Evolutionary conservation across 2,113 vertebrate genomes (phyloP), one percentile per base, ranked within the genome.

Genomic region (Muntiacus reevesi): DNA sequence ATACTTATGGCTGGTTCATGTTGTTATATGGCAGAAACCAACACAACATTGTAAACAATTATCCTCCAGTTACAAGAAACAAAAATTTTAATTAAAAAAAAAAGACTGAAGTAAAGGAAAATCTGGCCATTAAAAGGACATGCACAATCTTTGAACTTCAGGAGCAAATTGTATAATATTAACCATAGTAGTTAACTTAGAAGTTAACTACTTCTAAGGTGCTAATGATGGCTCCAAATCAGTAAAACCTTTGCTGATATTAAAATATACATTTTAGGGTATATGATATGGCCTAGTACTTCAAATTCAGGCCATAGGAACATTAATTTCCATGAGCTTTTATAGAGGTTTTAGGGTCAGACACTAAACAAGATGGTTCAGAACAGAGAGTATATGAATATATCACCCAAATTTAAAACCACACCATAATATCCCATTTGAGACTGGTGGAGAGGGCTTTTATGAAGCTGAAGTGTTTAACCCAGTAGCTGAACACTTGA

Each of bases 301-400:
- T 97, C 76, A 91, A 95, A 92, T n/a, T 59, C 54, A 76, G 88
- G 33, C 50, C 64, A 90, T 28, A 4, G 94, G 57, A 87, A 87
- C n/a, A 52, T 93, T 95, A 91, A 97, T 85, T 96, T 85, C n/a
- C 52, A 25, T 84, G 9, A n/a, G 1, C 76, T 93, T 64, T 85
- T 76, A 81, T 59, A 85, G 45, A 94, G 10, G 23, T 64, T 57
- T 5, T 74, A 40, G 36, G 36, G 40, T 85, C n/a, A 88, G 19
- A 25, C 85, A 50, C 14, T 76, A 30, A 2, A 43, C 62, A 82
- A 43, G 9, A 47, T 87, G 9, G 33, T 60, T 92, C 55, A 94
- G 43, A 78, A 54, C 21, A 95, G 78, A 57, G n/a, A 59, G 15
- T n/a, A 16, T 45, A 9, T 64, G 54, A 94, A 50, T 90, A 60